phyloP scores from a whole-genome alignment of 2,113 vertebrate species.

The Myodes glareolus region DNA sequence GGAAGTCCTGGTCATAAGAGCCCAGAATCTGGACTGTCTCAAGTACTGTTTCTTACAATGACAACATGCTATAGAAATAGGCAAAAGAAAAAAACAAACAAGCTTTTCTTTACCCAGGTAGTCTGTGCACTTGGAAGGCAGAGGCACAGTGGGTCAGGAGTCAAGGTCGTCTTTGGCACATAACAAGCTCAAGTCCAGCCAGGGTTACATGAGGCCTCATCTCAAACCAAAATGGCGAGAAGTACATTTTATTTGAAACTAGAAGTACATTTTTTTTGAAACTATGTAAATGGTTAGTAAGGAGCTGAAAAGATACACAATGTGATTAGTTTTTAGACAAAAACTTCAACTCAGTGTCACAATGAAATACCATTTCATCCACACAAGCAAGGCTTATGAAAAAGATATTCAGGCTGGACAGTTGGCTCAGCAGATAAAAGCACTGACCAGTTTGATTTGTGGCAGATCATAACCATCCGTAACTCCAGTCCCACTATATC shows the following conservation, averaged over 20 bases:
- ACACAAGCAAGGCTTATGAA: neutral
- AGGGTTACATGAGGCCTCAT: neutral
- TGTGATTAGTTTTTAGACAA: neutral
- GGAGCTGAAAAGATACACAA: neutral
- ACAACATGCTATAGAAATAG: neutral
- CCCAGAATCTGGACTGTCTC: neutral
- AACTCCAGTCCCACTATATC: neutral
- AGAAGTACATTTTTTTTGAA: neutral
- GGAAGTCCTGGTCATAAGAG: neutral
- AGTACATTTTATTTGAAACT: too few relatives aligned
- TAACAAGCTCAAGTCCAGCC: neutral
- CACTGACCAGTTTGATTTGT: neutral
- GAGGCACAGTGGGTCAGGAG: neutral
- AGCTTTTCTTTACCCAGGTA: neutral
- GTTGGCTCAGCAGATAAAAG: neutral
- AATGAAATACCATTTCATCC: neutral
- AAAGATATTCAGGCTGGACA: neutral
- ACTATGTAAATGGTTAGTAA: neutral
- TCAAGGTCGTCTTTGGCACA: too few relatives aligned
- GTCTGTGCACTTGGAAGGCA: neutral
- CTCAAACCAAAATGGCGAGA: neutral
- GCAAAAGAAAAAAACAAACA: neutral
- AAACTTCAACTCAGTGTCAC: neutral
- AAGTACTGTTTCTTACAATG: neutral
- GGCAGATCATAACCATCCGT: too few relatives aligned